phyloP scores from a whole-genome alignment of 2,797 vertebrate genomes.

The Sebastes cheni region DNA sequence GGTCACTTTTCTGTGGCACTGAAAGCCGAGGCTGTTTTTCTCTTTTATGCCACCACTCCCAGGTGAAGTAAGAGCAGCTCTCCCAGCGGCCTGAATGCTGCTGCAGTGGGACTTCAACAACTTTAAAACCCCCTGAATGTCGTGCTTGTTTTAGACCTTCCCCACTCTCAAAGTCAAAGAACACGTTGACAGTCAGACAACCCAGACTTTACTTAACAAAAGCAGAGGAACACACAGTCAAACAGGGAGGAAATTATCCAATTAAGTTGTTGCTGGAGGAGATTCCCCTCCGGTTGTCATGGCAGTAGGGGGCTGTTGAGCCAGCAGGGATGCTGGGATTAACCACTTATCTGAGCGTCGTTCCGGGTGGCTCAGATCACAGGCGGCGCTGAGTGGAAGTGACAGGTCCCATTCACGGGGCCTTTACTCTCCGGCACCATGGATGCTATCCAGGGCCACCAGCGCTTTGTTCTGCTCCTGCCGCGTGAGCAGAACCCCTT shows the following conservation, averaged over 20 bases:
- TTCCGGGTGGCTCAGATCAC: slow-evolving; percentile 77
- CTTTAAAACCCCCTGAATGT: slow-evolving; percentile 10
- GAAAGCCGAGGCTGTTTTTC: slow-evolving; percentile 38
- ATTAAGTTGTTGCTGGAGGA: slow-evolving; percentile 75
- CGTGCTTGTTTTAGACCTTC: slow-evolving; percentile 12
- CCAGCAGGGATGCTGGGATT: slow-evolving; percentile 72
- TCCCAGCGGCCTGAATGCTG: slow-evolving; percentile 8
- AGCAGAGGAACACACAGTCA: slow-evolving; percentile 42
- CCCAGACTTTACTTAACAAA: slow-evolving; percentile 62
- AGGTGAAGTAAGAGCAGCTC: slow-evolving; percentile 43
- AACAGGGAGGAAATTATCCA: slow-evolving; percentile 73
- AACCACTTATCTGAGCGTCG: slow-evolving; percentile 72
- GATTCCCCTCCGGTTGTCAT: slow-evolving; percentile 72
- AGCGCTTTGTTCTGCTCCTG: slow-evolving; percentile 64
- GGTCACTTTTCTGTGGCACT: slow-evolving; percentile 44
- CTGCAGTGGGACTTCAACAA: neutral
- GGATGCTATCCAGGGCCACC: slow-evolving; percentile 67
- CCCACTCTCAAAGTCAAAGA: slow-evolving; percentile 30
- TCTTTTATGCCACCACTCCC: slow-evolving; percentile 19
- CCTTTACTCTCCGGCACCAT: slow-evolving; percentile 61
- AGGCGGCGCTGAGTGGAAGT: slow-evolving; percentile 75
- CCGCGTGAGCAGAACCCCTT: slow-evolving; percentile 55
- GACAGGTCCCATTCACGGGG: slow-evolving; percentile 74
- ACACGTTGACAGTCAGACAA: slow-evolving; percentile 30
- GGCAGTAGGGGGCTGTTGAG: slow-evolving; percentile 61